These are phyloP conservation scores for Antechinus flavipes DNA, from an alignment of 2,113 vertebrate species.

Conservation along the genomic window DNA sequence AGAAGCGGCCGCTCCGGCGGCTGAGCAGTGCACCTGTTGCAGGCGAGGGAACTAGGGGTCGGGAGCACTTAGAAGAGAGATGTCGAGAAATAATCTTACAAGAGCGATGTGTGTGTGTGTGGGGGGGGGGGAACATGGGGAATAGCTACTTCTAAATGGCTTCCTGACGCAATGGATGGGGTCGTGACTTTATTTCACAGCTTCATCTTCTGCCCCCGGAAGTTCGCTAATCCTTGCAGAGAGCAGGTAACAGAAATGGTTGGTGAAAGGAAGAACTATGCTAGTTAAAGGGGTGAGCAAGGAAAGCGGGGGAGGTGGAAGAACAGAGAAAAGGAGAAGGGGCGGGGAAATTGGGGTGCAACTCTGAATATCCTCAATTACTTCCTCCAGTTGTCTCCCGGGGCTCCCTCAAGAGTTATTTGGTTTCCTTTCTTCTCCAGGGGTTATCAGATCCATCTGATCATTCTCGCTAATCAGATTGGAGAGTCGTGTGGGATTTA, in stretches of 20 bases:
- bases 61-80: neutral
- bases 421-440: constrained; percentile 12
- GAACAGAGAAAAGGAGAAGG: neutral
- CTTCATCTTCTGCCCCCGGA: neutral
- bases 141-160: neutral
- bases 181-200: neutral
- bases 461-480: constrained; percentile 16
- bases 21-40: constrained; percentile 54
- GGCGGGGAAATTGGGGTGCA: neutral
- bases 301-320: neutral
- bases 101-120: neutral
- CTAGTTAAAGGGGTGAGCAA: neutral
- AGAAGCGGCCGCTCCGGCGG: constrained; percentile 42
- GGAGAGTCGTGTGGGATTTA: constrained; percentile 1
- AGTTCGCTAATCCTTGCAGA: neutral
- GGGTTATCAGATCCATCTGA: neutral
- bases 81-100: neutral
- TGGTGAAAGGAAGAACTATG: neutral
- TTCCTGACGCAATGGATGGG: neutral
- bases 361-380: neutral
- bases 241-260: neutral
- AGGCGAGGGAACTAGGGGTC: neutral
- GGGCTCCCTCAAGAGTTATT: neutral
- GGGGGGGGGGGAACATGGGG: too few relatives aligned
- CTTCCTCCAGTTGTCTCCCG: neutral